Conservation (phyloP, 2,888 invertebrate genomes). For the Lasioglossum figueresi region DNA sequence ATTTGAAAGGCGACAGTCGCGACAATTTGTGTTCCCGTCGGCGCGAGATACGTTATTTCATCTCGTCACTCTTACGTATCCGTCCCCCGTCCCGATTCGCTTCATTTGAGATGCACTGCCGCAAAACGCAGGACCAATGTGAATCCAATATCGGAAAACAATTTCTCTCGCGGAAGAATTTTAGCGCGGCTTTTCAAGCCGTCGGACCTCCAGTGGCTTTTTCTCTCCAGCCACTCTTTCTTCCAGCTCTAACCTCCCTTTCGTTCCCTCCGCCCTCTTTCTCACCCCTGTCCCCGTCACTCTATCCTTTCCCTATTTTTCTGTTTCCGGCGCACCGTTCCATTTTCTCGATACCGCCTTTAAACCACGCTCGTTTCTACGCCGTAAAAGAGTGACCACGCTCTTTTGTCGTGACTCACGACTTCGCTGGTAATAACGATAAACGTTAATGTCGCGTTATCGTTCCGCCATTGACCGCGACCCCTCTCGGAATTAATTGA, state of each 20-base stretch:
- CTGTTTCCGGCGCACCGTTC: conserved; percentile 64
- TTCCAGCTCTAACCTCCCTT: conserved; percentile 27
- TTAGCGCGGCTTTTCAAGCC: conserved; percentile 74
- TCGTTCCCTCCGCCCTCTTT: conserved; percentile 1
- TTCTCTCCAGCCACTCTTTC: conserved; percentile 44
- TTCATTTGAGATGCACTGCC: conserved; percentile 79
- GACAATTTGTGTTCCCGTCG: conserved; percentile 52
- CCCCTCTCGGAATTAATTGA: conserved; percentile 64
- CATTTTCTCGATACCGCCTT: conserved; percentile 70
- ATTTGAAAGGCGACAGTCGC: conserved; percentile 27
- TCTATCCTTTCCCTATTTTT: conserved; percentile 59
- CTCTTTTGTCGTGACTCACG: conserved; percentile 67
- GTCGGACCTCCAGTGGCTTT: conserved; percentile 66
- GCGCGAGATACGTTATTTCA: conserved; percentile 50
- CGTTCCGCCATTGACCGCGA: conserved; percentile 59
- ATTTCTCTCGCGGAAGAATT: conserved; percentile 83
- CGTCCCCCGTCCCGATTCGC: conserved; percentile 38
- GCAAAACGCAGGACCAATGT: conserved; percentile 76
- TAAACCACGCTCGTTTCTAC: conserved; percentile 72
- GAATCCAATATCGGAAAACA: conserved; percentile 85
- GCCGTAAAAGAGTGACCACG: conserved; percentile 64
- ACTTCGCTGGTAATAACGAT: conserved; percentile 68
- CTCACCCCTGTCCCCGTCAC: conserved; percentile 17
- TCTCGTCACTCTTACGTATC: conserved; percentile 54
- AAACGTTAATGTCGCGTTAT: conserved; percentile 72